phyloP scores from a whole-genome alignment of 1,140 invertebrate species.

The Nymphalis io region DNA sequence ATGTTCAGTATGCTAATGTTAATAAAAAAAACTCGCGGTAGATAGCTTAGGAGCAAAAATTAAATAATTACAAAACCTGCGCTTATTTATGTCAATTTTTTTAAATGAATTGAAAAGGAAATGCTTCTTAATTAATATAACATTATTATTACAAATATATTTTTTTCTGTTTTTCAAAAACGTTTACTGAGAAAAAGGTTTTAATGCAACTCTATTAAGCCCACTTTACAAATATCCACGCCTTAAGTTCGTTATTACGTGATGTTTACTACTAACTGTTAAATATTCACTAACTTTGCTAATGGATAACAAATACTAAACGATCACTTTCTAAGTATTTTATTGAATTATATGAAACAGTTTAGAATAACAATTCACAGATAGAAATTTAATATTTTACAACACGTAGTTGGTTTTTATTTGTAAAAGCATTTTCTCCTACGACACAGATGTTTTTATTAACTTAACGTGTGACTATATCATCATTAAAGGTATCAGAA shows the following conservation, averaged over 20 bases:
- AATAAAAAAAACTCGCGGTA: too few relatives aligned
- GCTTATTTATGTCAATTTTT: too few relatives aligned
- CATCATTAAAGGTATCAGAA: not conserved
- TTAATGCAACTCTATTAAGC: too few relatives aligned
- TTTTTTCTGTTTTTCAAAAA: too few relatives aligned
- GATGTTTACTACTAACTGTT: constrained; percentile 22
- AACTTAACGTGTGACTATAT: not conserved
- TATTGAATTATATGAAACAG: constrained; percentile 2
- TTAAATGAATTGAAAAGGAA: too few relatives aligned
- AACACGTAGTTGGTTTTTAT: not conserved
- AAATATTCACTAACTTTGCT: constrained; percentile 28
- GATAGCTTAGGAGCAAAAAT: too few relatives aligned
- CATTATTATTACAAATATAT: too few relatives aligned
- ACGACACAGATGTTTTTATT: not conserved
- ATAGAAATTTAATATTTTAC: not conserved
- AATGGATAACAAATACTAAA: constrained; percentile 31
- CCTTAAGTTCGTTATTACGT: constrained; percentile 6
- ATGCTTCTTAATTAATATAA: too few relatives aligned
- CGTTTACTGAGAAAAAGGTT: not conserved
- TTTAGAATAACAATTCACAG: not conserved
- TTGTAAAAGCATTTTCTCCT: not conserved
- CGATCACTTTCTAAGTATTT: constrained; percentile 9
- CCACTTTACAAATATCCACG: constrained; percentile 19
- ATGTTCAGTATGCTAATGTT: too few relatives aligned
- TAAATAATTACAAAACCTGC: too few relatives aligned